phyloP scores from a whole-genome alignment of 2,113 vertebrate species.

The Calidris pugnax region DNA sequence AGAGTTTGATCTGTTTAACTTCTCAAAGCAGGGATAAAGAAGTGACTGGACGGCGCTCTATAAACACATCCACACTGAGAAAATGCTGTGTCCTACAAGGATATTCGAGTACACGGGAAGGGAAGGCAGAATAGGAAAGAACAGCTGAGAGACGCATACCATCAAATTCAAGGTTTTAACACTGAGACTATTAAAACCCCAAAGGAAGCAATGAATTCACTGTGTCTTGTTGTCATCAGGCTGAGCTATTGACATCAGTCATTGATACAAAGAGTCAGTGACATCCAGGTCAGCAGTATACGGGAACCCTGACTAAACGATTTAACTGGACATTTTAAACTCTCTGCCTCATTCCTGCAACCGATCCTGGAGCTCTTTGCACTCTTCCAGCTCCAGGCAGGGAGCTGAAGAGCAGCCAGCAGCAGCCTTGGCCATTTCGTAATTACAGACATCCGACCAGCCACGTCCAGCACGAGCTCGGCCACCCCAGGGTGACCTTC shows the following conservation, averaged over 20 bases:
- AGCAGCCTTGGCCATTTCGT: accelerated
- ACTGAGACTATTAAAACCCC: background rate
- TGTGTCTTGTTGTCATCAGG: background rate
- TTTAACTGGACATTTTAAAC: background rate
- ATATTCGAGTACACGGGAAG: background rate
- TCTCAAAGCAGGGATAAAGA: background rate
- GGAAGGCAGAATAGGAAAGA: background rate
- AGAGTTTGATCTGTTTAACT: background rate
- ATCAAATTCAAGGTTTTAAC: background rate
- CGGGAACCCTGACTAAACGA: background rate
- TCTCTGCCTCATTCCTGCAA: background rate
- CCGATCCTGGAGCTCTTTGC: background rate
- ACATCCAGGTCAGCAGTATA: background rate
- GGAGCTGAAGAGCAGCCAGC: background rate
- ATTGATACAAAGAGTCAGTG: background rate
- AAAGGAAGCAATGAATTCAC: background rate
- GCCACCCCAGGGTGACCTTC: too few species aligned
- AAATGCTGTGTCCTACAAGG: background rate
- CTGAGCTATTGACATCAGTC: background rate
- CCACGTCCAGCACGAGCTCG: accelerated
- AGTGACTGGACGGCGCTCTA: background rate
- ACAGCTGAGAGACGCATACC: accelerated
- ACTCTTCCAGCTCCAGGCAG: background rate
- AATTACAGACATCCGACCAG: background rate
- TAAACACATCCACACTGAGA: background rate